These are phyloP conservation scores for Aphodius granarius DNA, from an alignment of 2,888 invertebrate genomes.

Conservation along the genomic window DNA sequence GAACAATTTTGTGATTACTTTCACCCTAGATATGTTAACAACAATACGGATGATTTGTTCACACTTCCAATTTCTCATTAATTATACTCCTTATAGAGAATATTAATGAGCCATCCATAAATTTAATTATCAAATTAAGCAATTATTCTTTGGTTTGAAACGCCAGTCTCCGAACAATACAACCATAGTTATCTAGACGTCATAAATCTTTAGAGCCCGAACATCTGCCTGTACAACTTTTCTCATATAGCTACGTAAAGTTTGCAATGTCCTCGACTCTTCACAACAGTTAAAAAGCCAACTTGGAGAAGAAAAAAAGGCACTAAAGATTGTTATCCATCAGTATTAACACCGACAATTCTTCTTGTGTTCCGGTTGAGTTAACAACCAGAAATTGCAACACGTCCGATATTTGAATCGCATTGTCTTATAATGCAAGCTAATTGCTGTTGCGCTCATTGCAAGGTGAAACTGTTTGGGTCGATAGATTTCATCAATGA, in stretches of 20 bases:
- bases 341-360: not conserved
- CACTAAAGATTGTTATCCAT: constrained; percentile 3
- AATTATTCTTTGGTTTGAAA: not conserved
- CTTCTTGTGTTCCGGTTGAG: constrained; percentile 10
- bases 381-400: constrained; percentile 4
- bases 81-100: not conserved
- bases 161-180: not conserved
- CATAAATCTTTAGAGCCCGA: not conserved
- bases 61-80: not conserved
- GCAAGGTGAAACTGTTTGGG: not conserved
- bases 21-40: not conserved
- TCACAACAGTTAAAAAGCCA: not conserved
- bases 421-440: constrained; percentile 10
- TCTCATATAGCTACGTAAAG: not conserved
- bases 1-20: not conserved
- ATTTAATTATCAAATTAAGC: not conserved
- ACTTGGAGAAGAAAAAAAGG: not conserved
- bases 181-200: not conserved
- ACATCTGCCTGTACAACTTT: not conserved
- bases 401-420: constrained; percentile 1
- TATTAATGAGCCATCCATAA: not conserved
- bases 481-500: not conserved
- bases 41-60: not conserved
- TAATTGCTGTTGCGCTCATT: constrained; percentile 8
- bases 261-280: not conserved